Evolutionary conservation across 2,888 invertebrate species (phyloP).

Genomic region (Allolobophora icterica): DNA sequence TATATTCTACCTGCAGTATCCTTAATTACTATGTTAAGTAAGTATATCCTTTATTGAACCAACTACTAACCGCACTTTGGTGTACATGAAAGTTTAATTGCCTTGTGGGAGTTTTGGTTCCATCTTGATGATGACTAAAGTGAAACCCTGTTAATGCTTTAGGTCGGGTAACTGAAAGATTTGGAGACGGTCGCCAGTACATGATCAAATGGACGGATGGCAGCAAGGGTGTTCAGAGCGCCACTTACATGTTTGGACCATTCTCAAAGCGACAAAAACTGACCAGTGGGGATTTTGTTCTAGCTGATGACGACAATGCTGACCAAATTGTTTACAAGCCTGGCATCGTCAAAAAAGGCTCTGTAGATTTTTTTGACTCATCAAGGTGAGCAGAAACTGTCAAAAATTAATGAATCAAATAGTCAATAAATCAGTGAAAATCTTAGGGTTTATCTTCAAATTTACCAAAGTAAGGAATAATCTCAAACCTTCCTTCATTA

Average conservation of each 20-base stretch:
- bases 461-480: no score
- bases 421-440: background rate
- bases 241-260: conserved; percentile 59
- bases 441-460: no score
- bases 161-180: conserved; percentile 56
- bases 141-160: background rate
- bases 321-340: conserved; percentile 17
- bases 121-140: background rate
- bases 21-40: no score
- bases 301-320: conserved; percentile 24
- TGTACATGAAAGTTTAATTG: no score
- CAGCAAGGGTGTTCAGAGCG: conserved; percentile 51
- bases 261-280: conserved; percentile 54
- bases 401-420: background rate
- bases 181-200: conserved; percentile 56
- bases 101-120: background rate
- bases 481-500: no score
- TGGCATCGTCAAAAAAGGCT: background rate
- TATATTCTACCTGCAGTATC: background rate
- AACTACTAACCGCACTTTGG: no score
- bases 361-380: background rate
- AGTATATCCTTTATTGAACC: no score
- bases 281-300: conserved; percentile 35
- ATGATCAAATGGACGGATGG: conserved; percentile 58
- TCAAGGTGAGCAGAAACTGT: conserved; percentile 1